phyloP scores from a whole-genome alignment of 2,113 vertebrate species.

The Ivindomyrus marchei region DNA sequence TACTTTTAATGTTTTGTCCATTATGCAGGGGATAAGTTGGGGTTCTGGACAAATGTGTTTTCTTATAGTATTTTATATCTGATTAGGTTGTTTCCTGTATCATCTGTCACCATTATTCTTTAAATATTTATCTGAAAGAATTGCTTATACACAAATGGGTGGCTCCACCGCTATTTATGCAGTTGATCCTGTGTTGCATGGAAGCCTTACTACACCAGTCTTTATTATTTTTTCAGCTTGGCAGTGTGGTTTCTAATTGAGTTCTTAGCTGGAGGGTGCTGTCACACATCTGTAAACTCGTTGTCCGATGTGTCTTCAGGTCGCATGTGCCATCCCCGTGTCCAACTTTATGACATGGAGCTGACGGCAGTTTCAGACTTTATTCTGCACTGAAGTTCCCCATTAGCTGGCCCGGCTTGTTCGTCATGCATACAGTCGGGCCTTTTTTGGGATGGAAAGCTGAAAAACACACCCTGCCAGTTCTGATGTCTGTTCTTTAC shows the following conservation, averaged over 20 bases:
- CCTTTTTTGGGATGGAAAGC: neutral
- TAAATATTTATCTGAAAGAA: neutral
- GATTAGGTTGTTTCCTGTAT: neutral
- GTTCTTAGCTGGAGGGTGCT: slow-evolving; percentile 25
- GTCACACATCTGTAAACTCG: slow-evolving; percentile 6
- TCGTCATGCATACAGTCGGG: neutral
- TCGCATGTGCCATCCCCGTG: neutral
- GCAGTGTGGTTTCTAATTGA: slow-evolving; percentile 20
- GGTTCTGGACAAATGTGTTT: neutral
- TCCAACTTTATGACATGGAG: slow-evolving; percentile 13
- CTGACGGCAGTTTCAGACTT: slow-evolving; percentile 15
- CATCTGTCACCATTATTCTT: neutral
- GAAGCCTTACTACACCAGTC: neutral
- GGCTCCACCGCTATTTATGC: neutral
- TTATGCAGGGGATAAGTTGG: neutral
- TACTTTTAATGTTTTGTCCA: neutral
- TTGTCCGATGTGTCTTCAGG: neutral
- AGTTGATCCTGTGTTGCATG: slow-evolving; percentile 17
- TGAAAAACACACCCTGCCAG: neutral
- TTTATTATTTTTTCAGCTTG: neutral
- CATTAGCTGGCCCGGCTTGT: neutral
- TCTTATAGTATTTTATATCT: neutral
- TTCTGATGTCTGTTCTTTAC: neutral
- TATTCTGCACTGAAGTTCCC: neutral
- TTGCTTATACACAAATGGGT: neutral